Base-by-base conservation (phyloP, 1,140 invertebrate species). In the Pseudomyrmex dendroicus region DNA sequence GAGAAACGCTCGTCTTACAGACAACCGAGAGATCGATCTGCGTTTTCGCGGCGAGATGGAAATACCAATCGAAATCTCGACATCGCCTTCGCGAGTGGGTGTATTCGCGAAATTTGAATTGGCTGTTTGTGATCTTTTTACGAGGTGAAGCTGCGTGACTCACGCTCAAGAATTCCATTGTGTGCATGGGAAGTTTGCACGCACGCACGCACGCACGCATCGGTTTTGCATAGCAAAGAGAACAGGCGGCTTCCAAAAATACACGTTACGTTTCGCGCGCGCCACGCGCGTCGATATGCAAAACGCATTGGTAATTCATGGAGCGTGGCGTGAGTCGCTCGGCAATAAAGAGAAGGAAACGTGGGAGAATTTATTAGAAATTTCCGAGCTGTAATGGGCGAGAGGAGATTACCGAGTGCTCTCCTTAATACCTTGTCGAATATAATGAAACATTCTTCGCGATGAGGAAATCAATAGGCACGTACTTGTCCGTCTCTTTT, bases 301-400 rank as follows among this genome's bases (percentile, higher is more conserved):
- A 35, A 80, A 80, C 54, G 54, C 76, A 80, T 80, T 56, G 50
- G 66, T 80, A 80, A 80, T 80, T 80, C 76, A 59, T 80, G 66
- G 66, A 25, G 25, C 66, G 66, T 72, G 46, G 76, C 52, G 64
- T 20, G 17, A 68, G 35, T 57, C 46, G 25, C 63, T n/a, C 35
- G 35, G 17, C 54, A 44, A 80, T 50, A 72, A 50, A 59, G 52
- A 48, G 44, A 50, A 50, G 66, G 25, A 68, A 70, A 70, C 76
- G 35, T 5, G 48, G 13, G 66, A 56, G 67, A 80, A 80, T 80
- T 80, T 80, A 80, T 80, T 72, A 80, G 54, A 59, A 72, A 80
- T 70, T 80, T 72, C 56, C 66, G 54, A 25, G 46, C 54, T 56
- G 20, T 70, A 78, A 78, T 78, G 15, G 46, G 13, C 44, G 20